phyloP scores from a whole-genome alignment of 2,113 vertebrate species.

The Notiomystis cincta region DNA sequence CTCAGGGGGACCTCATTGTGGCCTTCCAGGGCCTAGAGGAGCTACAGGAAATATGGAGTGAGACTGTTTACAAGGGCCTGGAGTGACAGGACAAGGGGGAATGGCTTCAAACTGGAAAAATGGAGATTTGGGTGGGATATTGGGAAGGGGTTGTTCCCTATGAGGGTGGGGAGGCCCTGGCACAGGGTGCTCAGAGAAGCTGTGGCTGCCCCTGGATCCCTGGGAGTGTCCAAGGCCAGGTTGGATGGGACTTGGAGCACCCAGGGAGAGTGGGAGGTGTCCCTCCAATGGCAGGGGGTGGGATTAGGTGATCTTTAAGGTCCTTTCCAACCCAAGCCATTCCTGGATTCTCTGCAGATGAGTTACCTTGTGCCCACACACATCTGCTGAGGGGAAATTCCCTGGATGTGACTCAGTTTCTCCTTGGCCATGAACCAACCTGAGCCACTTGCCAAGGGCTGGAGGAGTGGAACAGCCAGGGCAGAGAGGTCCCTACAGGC shows the following conservation, averaged over 20 bases:
- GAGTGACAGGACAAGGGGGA: background rate
- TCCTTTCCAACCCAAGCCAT: background rate
- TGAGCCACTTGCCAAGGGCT: background rate
- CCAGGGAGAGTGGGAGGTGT: background rate
- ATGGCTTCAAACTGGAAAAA: background rate
- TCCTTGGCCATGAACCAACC: background rate
- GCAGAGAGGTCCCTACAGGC: rapidly evolving
- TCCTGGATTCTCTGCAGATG: background rate
- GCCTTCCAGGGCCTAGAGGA: background rate
- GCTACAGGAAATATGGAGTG: too few species aligned
- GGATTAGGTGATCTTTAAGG: background rate
- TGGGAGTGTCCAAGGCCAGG: rapidly evolving
- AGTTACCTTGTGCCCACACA: background rate
- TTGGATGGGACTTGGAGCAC: rapidly evolving
- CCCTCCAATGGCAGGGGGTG: background rate
- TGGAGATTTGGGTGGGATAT: background rate
- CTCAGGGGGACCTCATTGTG: background rate
- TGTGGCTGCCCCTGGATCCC: background rate
- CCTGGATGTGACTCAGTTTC: background rate
- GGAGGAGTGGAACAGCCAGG: background rate
- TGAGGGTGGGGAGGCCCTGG: background rate
- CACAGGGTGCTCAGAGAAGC: background rate
- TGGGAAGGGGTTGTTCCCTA: background rate
- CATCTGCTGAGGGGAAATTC: rapidly evolving
- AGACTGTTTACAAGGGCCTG: background rate